Percentiles rank a stretch among this genome's conserved stretches.
Evolutionary conservation across 2,797 vertebrate genomes (phyloP).

Genomic region (Ficedula albicollis): DNA sequence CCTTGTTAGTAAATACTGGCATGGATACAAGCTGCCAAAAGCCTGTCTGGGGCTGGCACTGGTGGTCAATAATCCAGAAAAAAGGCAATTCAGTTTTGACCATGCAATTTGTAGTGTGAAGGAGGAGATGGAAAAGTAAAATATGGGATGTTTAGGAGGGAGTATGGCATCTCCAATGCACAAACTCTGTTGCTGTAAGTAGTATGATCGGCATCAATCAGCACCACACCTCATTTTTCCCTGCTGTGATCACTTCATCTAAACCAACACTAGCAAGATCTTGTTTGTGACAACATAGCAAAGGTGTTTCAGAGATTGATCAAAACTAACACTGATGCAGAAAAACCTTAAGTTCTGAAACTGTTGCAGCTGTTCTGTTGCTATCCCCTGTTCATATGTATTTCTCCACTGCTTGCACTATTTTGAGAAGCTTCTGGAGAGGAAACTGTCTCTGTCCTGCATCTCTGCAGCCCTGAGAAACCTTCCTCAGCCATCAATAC

Average conservation of each 20-base stretch:
- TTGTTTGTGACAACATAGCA: neutral
- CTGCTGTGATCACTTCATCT: neutral
- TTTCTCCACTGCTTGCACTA: neutral
- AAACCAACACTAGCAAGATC: neutral
- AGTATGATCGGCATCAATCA: neutral
- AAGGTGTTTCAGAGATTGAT: neutral
- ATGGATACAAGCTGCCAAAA: neutral
- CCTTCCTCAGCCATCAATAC: neutral
- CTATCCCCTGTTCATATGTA: neutral
- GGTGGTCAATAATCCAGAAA: neutral
- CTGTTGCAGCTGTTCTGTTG: neutral
- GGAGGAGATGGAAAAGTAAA: neutral
- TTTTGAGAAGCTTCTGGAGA: neutral
- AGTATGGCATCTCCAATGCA: fast-evolving
- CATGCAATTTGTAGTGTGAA: neutral
- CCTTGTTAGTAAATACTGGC: no score
- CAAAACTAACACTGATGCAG: neutral
- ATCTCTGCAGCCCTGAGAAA: neutral
- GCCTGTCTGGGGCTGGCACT: neutral
- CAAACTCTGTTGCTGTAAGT: neutral
- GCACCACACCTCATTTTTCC: neutral
- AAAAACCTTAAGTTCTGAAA: neutral
- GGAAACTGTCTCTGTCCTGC: neutral
- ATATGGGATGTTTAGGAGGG: neutral
- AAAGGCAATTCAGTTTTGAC: neutral